Conservation (phyloP, 2,888 invertebrate genomes). For the Dorcus hopei region DNA sequence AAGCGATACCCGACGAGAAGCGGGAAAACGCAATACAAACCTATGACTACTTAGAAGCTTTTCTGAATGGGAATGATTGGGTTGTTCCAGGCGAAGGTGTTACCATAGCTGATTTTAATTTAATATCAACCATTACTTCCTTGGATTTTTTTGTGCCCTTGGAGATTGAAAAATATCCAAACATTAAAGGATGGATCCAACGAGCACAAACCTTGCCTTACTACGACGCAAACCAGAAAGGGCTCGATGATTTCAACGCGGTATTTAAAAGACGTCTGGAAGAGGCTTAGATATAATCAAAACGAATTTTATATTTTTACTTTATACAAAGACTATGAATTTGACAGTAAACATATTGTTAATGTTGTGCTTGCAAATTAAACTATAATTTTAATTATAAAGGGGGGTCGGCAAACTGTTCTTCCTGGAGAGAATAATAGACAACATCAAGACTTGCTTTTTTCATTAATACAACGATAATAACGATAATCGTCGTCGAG, state of each 20-base stretch:
- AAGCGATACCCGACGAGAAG: constrained; percentile 9
- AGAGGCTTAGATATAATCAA: too few species aligned
- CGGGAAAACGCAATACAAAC: constrained; percentile 37
- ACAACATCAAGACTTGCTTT: too few species aligned
- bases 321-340: too few species aligned
- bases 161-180: constrained; percentile 37
- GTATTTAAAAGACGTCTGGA: neutral
- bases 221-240: constrained; percentile 20
- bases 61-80: constrained; percentile 50
- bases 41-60: constrained; percentile 51
- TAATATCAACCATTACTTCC: constrained; percentile 43
- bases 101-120: constrained; percentile 56
- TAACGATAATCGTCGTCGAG: too few species aligned
- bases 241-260: constrained; percentile 19
- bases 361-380: too few species aligned
- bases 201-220: constrained; percentile 35
- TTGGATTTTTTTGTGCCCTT: constrained; percentile 39
- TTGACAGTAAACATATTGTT: too few species aligned
- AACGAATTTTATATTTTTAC: too few species aligned
- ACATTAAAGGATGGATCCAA: constrained; percentile 37
- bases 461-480: too few species aligned
- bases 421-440: too few species aligned
- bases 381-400: too few species aligned
- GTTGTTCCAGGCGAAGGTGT: constrained; percentile 50
- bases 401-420: too few species aligned